Evolutionary conservation across 2,113 vertebrate species (phyloP).

Genomic region (Strix uralensis): DNA sequence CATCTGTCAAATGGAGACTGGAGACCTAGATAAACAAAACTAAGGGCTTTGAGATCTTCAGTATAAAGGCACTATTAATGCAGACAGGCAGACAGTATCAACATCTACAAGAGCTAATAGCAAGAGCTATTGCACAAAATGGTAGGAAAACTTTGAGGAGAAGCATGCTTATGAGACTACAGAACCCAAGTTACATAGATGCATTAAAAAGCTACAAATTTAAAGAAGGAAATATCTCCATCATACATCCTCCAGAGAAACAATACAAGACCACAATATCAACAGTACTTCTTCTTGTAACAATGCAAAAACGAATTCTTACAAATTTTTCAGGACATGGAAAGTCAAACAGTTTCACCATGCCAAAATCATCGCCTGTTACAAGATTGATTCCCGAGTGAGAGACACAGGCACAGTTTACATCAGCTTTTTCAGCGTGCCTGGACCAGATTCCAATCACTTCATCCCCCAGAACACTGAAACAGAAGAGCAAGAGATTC

Average conservation of each 20-base stretch:
- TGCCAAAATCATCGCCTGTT: constrained; percentile 97
- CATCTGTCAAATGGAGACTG: not conserved
- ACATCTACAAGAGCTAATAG: not conserved
- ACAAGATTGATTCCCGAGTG: constrained; percentile 96
- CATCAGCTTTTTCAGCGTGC: constrained; percentile 92
- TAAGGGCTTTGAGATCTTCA: not conserved
- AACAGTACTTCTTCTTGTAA: not conserved
- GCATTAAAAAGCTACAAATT: not conserved
- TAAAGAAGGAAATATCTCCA: not conserved
- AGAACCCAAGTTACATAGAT: not conserved
- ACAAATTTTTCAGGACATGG: constrained; percentile 98
- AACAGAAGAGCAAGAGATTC: constrained; percentile 5
- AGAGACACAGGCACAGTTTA: constrained; percentile 95
- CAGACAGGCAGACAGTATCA: not conserved
- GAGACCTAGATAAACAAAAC: not conserved
- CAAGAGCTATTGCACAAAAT: not conserved
- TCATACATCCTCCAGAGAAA: not conserved
- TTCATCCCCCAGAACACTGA: constrained; percentile 93
- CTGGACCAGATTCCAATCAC: constrained; percentile 97
- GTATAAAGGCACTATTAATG: not conserved
- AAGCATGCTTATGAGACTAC: accelerated
- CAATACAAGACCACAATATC: not conserved
- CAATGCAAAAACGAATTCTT: constrained; percentile 66
- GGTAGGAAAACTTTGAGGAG: not conserved
- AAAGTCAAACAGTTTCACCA: constrained; percentile 98